Evolutionary conservation across 2,888 invertebrate genomes (phyloP), one percentile per base, ranked within the genome.

Genomic region (Colletes collaris): DNA sequence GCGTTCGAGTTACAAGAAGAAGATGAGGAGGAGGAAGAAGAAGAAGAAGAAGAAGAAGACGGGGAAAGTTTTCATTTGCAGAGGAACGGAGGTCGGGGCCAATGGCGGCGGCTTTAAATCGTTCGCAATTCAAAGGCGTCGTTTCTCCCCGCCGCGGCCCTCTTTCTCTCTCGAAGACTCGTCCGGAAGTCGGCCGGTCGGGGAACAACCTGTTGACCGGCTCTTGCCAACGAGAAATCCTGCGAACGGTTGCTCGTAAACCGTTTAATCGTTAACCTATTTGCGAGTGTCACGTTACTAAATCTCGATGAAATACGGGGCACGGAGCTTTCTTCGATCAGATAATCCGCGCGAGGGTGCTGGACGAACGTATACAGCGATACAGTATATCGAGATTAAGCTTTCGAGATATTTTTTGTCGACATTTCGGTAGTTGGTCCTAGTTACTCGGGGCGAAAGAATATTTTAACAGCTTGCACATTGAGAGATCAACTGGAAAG

Each of bases 11-110:
- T 76, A 60, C 58, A 58, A 58, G 70, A 71, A 59, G 69, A 65
- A 60, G 79, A 74, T 71, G 79, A 81, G 77, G 81, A 83, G 16
- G 16, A 16, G 72, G 76, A 74, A 65, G 76, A 83, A 84, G 52
- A 58, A 56, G 63, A 72, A 46, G 68, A 67, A 70, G 74, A 59
- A 66, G 76, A 78, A 77, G 85, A 81, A 81, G 86, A 86, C 79
- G 80, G 83, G 73, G 79, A 86, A 86, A 86, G 86, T 86, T 86
- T 86, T 86, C 84, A 86, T 86, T 84, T 78, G 81, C 81, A 67
- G 80, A 64, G 52, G 73, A 74, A 76, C 79, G 73, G 79, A 86
- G 86, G 84, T 84, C 81, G 79, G 72, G 84, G 84, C 80, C 83
- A 85, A 86, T 82, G 86, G 76, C 73, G 79, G 77, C 69, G 79